A percentile compares a stretch with the other conserved stretches of the same genome.
Evolutionary conservation across 2,113 vertebrate species (phyloP).

Genomic region (Crotalus helleri): DNA sequence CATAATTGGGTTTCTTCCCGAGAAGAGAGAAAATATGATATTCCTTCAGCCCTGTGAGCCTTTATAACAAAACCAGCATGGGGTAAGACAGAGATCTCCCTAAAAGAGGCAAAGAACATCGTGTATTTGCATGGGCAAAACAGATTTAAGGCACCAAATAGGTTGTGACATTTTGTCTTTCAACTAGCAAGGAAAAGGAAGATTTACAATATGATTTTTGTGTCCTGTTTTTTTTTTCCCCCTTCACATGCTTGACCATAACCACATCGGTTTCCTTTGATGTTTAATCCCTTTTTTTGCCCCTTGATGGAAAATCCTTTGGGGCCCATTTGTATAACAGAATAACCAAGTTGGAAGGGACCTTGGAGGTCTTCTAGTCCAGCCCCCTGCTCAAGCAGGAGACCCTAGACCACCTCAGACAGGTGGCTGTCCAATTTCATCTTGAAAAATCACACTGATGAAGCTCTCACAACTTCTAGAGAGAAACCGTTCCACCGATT

Average conservation of each 20-base stretch:
- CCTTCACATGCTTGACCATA: background rate
- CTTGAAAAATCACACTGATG: no score
- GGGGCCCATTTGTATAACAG: background rate
- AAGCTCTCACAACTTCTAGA: no score
- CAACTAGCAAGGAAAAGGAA: background rate
- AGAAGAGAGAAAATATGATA: background rate
- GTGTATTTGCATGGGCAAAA: background rate
- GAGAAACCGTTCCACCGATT: no score
- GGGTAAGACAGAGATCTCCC: background rate
- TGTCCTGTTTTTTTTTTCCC: background rate
- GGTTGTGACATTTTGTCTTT: background rate
- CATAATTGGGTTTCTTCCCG: background rate
- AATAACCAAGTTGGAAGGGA: background rate
- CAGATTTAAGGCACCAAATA: background rate
- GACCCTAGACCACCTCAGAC: background rate
- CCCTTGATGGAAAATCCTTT: constrained; percentile 28
- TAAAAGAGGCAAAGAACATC: background rate
- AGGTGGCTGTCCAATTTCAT: no score
- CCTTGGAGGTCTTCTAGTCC: background rate
- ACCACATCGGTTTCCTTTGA: background rate
- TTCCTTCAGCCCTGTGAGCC: background rate
- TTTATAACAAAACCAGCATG: background rate
- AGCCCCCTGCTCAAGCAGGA: background rate
- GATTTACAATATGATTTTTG: background rate
- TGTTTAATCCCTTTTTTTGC: background rate